Conservation (phyloP, 2,797 vertebrate species). For the Pipistrellus kuhlii region DNA sequence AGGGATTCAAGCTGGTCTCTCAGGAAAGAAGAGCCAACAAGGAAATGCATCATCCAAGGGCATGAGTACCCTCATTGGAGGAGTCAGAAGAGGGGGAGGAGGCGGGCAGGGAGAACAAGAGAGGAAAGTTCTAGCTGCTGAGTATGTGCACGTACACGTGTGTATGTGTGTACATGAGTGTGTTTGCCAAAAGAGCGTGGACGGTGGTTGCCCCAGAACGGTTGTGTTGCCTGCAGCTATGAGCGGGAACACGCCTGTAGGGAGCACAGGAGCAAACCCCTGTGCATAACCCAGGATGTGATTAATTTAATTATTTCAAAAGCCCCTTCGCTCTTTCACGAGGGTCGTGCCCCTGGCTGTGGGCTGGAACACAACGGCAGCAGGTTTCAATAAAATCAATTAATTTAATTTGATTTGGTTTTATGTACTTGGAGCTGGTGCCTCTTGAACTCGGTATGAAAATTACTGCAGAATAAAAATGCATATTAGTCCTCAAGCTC, state of each 20-base stretch:
- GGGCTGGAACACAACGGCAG: constrained; percentile 78
- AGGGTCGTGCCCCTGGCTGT: constrained; percentile 78
- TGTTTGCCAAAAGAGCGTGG: not conserved
- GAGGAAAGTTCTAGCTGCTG: not conserved
- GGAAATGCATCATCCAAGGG: not conserved
- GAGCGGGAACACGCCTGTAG: not conserved
- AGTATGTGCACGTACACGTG: too few relatives aligned
- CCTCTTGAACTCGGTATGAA: constrained; percentile 83
- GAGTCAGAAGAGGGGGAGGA: not conserved
- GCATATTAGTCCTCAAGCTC: constrained; percentile 68
- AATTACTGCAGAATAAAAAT: constrained; percentile 83
- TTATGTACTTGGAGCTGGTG: constrained; percentile 81
- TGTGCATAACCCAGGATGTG: constrained; percentile 65
- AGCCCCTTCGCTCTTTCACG: constrained; percentile 78
- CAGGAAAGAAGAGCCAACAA: not conserved
- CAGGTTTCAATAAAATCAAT: constrained; percentile 84
- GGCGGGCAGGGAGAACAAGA: not conserved
- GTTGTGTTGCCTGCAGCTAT: not conserved
- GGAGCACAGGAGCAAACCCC: constrained; percentile 9
- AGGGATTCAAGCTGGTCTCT: not conserved
- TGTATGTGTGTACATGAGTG: not conserved
- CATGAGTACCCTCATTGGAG: not conserved
- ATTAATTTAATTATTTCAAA: constrained; percentile 84
- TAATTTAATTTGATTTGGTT: constrained; percentile 85
- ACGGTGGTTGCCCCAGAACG: not conserved